Evolutionary conservation across 64 coral and sea anemone genomes (phyloP).

Genomic region (Actinia tenebrosa): DNA sequence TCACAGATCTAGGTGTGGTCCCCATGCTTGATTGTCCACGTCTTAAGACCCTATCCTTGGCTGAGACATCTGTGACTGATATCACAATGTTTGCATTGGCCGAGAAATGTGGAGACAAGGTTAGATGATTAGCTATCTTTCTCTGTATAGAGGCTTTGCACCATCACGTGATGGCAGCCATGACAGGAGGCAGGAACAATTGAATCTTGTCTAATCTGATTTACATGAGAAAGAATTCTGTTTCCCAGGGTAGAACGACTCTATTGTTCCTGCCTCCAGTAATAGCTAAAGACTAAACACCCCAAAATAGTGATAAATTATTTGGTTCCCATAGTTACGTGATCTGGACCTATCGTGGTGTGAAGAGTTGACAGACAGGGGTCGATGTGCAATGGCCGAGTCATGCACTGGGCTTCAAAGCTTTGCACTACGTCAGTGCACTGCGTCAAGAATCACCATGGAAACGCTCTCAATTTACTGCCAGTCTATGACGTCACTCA

Average conservation of each 20-base stretch:
- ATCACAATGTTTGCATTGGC: slow-evolving; percentile 46
- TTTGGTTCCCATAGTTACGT: slow-evolving; percentile 37
- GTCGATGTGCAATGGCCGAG: slow-evolving; percentile 49
- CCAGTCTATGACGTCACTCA: slow-evolving; percentile 44
- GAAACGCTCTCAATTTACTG: slow-evolving; percentile 38
- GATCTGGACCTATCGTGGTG: slow-evolving; percentile 80
- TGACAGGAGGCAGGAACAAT: too few species aligned
- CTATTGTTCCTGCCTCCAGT: too few species aligned
- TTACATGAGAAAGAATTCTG: too few species aligned
- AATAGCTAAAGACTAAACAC: too few species aligned
- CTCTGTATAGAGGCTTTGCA: too few species aligned
- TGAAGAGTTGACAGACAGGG: slow-evolving; percentile 72
- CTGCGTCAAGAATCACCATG: slow-evolving; percentile 41
- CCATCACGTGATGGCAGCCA: too few species aligned
- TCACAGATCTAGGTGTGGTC: slow-evolving; percentile 71
- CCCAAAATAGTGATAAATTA: not conserved
- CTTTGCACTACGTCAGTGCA: slow-evolving; percentile 66
- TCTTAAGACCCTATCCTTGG: slow-evolving; percentile 55
- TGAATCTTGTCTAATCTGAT: too few species aligned
- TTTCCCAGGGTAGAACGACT: too few species aligned
- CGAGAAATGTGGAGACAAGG: slow-evolving; percentile 46
- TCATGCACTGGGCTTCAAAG: slow-evolving; percentile 34
- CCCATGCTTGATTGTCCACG: slow-evolving; percentile 17
- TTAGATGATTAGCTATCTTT: not conserved
- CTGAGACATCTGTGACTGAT: slow-evolving; percentile 70